Percentiles rank a stretch among this genome's conserved stretches.
phyloP scores from a whole-genome alignment of 92 coral and sea anemone species.

The Epizoanthus stellaris region DNA sequence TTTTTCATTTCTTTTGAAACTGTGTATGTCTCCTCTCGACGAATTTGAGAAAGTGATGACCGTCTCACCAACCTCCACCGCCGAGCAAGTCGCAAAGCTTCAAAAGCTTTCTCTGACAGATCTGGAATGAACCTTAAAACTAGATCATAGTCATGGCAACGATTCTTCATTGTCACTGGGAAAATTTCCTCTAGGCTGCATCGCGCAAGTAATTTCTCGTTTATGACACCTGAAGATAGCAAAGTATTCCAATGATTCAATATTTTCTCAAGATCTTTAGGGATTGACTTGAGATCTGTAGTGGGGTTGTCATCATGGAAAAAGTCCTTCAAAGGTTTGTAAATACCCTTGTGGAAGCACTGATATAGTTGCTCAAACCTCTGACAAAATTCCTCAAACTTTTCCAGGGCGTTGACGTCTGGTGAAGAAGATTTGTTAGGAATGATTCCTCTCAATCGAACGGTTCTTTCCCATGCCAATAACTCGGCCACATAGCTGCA shows the following conservation, averaged over 20 bases:
- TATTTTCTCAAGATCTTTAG: constrained; percentile 77
- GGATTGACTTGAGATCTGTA: constrained; percentile 65
- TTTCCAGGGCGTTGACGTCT: constrained; percentile 74
- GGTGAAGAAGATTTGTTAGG: constrained; percentile 73
- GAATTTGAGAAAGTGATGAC: constrained; percentile 57
- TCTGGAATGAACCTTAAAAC: constrained; percentile 91
- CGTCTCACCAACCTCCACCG: constrained; percentile 86
- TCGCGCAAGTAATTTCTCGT: constrained; percentile 77
- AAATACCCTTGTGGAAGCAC: constrained; percentile 69
- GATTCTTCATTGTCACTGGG: constrained; percentile 76
- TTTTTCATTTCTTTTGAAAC: constrained; percentile 55
- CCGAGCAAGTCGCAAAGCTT: constrained; percentile 86
- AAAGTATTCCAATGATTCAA: constrained; percentile 77
- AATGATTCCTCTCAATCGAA: constrained; percentile 77
- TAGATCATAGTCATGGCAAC: constrained; percentile 85
- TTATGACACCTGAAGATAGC: constrained; percentile 79
- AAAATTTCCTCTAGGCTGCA: constrained; percentile 77
- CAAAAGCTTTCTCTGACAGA: constrained; percentile 87
- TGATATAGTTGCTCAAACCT: constrained; percentile 70
- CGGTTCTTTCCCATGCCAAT: constrained; percentile 83
- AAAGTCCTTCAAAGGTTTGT: constrained; percentile 82
- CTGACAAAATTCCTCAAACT: constrained; percentile 83
- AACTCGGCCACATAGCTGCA: constrained; percentile 86
- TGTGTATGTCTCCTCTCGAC: constrained; percentile 81
- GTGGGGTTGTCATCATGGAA: constrained; percentile 65